A percentile compares a stretch with the other conserved stretches of the same genome.
These are phyloP conservation scores for Drosophila neonasuta DNA, from an alignment of 2,888 invertebrate species.

Conservation along the genomic window DNA sequence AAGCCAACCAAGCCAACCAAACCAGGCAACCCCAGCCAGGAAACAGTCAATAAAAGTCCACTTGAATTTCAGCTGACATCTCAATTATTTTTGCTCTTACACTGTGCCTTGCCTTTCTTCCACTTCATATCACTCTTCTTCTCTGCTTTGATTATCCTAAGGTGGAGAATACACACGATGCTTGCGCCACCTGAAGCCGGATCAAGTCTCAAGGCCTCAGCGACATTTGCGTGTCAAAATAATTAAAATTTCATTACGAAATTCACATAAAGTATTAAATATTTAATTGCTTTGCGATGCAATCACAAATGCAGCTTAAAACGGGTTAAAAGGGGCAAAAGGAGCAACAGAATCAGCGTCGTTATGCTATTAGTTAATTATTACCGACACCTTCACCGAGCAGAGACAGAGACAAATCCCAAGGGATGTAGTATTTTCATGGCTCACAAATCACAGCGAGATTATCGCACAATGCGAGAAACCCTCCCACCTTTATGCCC, in stretches of 20 bases:
- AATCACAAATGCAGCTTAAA: conserved; percentile 22
- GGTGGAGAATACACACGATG: not conserved
- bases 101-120: conserved; percentile 33
- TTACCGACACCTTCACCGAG: conserved; percentile 15
- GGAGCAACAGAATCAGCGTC: not conserved
- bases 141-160: not conserved
- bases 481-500: not conserved
- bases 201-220: conserved; percentile 34
- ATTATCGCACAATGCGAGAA: conserved; percentile 14
- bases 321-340: not conserved
- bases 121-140: not conserved
- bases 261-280: conserved; percentile 50
- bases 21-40: conserved; percentile 39
- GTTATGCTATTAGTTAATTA: conserved; percentile 59
- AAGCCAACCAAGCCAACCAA: not conserved
- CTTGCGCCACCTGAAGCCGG: conserved; percentile 30
- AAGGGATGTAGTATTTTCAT: conserved; percentile 29
- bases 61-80: conserved; percentile 73
- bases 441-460: conserved; percentile 45
- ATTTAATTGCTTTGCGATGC: conserved; percentile 45
- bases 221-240: conserved; percentile 43
- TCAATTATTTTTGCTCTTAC: conserved; percentile 70
- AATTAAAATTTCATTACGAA: conserved; percentile 61
- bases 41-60: conserved; percentile 76
- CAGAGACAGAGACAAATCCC: conserved; percentile 22